Evolutionary conservation across 2,888 invertebrate species (phyloP).

Genomic region (Rhagium mordax): DNA sequence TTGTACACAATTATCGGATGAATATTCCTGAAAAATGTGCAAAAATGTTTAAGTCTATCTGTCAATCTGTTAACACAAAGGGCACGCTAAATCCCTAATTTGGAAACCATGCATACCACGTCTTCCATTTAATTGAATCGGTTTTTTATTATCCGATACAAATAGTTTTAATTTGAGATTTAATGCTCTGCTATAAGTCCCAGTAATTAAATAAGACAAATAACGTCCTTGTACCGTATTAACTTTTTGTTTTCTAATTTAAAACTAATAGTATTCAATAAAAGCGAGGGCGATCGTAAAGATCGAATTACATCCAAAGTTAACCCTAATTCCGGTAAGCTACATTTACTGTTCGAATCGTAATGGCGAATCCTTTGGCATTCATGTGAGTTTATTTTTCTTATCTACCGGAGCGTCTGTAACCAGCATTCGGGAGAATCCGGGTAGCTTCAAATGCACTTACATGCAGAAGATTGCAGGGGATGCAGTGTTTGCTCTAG

Average conservation of each 20-base stretch:
- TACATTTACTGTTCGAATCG: slow-evolving; percentile 41
- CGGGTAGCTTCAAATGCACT: slow-evolving; percentile 34
- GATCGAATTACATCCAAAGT: slow-evolving; percentile 45
- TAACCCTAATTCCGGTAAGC: slow-evolving; percentile 44
- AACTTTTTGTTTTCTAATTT: slow-evolving; percentile 9
- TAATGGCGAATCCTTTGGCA: slow-evolving; percentile 38
- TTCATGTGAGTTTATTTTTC: slow-evolving; percentile 45
- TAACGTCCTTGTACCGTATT: background rate
- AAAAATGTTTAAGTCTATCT: too few species aligned
- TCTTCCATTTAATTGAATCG: background rate
- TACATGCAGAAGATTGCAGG: slow-evolving; percentile 40
- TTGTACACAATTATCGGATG: too few species aligned
- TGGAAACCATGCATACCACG: too few species aligned
- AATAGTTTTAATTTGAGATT: background rate
- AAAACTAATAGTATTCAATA: slow-evolving; percentile 26
- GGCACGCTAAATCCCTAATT: too few species aligned
- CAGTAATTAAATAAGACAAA: background rate
- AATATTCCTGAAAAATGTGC: too few species aligned
- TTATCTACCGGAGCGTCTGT: slow-evolving; percentile 42
- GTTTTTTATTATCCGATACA: background rate
- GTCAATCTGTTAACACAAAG: too few species aligned
- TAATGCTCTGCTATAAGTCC: background rate
- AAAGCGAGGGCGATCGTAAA: slow-evolving; percentile 40
- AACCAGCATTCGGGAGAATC: slow-evolving; percentile 33
- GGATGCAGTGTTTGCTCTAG: slow-evolving; percentile 32